Conservation (phyloP, 2,888 invertebrate species). For the Dinocampus coccinellae region DNA sequence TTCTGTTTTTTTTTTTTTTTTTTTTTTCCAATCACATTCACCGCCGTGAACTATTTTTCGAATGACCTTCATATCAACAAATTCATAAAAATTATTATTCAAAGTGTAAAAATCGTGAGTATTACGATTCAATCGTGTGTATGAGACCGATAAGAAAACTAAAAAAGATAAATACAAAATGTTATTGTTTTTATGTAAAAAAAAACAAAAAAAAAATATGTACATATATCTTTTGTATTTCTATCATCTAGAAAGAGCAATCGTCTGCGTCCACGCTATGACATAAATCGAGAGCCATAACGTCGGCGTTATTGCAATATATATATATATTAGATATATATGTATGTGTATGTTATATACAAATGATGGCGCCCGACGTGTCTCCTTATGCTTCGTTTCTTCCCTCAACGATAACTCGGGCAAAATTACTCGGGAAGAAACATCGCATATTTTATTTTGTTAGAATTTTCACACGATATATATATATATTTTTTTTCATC, state of each 20-base stretch:
- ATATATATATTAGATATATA: not conserved
- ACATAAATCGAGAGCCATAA: conserved; percentile 62
- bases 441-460: conserved; percentile 29
- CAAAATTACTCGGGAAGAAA: not conserved
- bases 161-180: not conserved
- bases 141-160: conserved; percentile 6
- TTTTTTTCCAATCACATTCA: too few relatives aligned
- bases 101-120: too few relatives aligned
- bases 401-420: conserved; percentile 29
- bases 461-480: too few relatives aligned
- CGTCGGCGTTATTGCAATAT: conserved; percentile 48
- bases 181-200: not conserved
- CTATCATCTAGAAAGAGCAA: conserved; percentile 54
- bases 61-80: not conserved
- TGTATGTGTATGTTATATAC: conserved; percentile 21
- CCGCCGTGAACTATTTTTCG: not conserved
- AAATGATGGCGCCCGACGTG: conserved; percentile 50
- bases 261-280: conserved; percentile 56
- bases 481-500: not conserved
- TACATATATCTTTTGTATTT: conserved; percentile 28
- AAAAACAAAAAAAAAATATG: too few relatives aligned
- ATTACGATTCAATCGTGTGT: too few relatives aligned
- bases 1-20: too few relatives aligned
- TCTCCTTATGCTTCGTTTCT: conserved; percentile 41
- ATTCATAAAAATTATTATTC: not conserved